Evolutionary conservation across 2,888 invertebrate species (phyloP).

Genomic region (Timema podura): DNA sequence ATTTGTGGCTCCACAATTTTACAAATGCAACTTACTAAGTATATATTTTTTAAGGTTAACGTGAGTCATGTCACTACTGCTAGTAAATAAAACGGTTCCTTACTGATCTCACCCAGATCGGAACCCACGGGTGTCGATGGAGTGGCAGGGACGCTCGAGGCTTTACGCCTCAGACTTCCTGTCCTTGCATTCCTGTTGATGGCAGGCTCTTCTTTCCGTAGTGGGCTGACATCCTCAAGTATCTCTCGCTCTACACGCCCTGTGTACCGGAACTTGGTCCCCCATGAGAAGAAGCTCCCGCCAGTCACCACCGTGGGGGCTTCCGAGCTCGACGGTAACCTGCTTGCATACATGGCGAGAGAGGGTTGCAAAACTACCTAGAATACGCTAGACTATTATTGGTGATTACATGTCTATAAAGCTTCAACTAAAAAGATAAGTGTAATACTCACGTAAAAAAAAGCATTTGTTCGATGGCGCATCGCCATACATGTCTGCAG

Average conservation of each 20-base stretch:
- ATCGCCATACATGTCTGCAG: conserved; percentile 95
- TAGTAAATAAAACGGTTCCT: conserved; percentile 19
- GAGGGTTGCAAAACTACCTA: neutral
- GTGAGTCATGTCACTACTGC: neutral
- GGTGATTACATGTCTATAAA: neutral
- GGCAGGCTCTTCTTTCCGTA: conserved; percentile 52
- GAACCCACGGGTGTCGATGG: conserved; percentile 78
- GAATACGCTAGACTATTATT: neutral
- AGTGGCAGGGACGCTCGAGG: conserved; percentile 82
- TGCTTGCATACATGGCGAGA: conserved; percentile 42
- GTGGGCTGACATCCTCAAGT: conserved; percentile 67
- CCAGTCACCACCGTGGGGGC: conserved; percentile 80
- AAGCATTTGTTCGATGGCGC: conserved; percentile 95
- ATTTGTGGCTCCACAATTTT: too few relatives aligned
- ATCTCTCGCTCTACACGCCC: conserved; percentile 91
- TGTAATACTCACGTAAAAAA: conserved; percentile 85
- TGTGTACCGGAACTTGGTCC: conserved; percentile 87
- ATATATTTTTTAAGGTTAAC: neutral
- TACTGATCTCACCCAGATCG: conserved; percentile 54
- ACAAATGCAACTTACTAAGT: neutral
- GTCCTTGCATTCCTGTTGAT: conserved; percentile 38
- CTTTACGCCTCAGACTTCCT: conserved; percentile 65
- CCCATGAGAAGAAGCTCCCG: conserved; percentile 89
- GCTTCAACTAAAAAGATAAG: neutral
- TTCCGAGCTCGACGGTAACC: conserved; percentile 81